Evolutionary conservation across 1,140 invertebrate species (phyloP).

Genomic region (Goniozus legneri): DNA sequence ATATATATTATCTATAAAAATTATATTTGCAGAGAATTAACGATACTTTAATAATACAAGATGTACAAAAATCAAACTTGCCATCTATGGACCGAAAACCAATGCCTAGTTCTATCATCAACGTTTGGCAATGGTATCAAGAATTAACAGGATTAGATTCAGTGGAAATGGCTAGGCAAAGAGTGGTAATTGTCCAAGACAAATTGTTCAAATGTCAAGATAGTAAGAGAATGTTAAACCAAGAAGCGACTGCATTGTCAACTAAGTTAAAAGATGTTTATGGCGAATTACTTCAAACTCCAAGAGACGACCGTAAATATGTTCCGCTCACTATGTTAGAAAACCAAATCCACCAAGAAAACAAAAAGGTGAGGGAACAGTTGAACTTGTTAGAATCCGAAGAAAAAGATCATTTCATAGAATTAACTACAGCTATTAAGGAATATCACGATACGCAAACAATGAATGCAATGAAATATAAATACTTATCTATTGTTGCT

Average conservation of each 20-base stretch:
- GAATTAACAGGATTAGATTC: conserved; percentile 41
- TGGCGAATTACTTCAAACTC: conserved; percentile 40
- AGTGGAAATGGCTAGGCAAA: conserved; percentile 38
- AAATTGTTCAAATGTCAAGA: conserved; percentile 46
- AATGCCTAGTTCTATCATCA: conserved; percentile 35
- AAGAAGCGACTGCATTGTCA: conserved; percentile 23
- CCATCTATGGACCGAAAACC: conserved; percentile 24
- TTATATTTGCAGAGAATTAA: conserved; percentile 40
- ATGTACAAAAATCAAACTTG: conserved; percentile 27
- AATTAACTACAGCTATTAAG: conserved; percentile 47
- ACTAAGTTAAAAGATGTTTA: conserved; percentile 47
- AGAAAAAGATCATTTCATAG: conserved; percentile 43
- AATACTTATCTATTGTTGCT: conserved; percentile 46
- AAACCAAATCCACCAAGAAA: conserved; percentile 43
- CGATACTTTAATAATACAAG: conserved; percentile 33
- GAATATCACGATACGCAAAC: conserved; percentile 50
- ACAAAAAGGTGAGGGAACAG: conserved; percentile 29
- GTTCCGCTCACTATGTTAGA: conserved; percentile 46
- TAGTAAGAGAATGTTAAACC: conserved; percentile 29
- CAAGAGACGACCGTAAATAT: conserved; percentile 45
- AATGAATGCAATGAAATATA: conserved; percentile 45
- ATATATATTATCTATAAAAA: too few relatives aligned
- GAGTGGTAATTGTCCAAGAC: conserved; percentile 42
- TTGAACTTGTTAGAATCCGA: conserved; percentile 38
- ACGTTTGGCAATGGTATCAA: conserved; percentile 48